A percentile compares a stretch with the other conserved stretches of the same genome.
phyloP scores from a whole-genome alignment of 2,113 vertebrate species.

The Ceyx melanurus region DNA sequence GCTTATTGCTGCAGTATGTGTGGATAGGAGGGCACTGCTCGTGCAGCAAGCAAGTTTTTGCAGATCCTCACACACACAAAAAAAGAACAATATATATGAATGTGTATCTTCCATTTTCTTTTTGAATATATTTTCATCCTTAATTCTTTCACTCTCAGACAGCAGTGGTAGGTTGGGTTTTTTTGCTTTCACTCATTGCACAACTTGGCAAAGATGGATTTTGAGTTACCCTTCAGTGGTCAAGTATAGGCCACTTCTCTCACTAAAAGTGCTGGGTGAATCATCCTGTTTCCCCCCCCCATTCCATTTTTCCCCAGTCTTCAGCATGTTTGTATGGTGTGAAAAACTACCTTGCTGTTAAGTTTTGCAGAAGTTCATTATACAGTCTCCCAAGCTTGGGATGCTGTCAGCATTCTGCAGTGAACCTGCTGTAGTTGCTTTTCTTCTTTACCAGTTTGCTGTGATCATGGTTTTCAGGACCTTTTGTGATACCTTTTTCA shows the following conservation, averaged over 20 bases:
- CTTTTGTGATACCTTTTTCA: neutral
- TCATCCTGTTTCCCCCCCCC: neutral
- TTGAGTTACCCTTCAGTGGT: neutral
- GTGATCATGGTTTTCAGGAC: neutral
- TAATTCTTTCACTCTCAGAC: neutral
- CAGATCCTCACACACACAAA: neutral
- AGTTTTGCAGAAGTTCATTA: conserved; percentile 16
- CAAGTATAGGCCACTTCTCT: neutral
- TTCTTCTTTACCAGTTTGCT: neutral
- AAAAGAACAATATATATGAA: neutral
- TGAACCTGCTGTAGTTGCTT: neutral
- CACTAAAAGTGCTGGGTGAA: neutral
- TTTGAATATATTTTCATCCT: neutral
- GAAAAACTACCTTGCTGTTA: conserved; percentile 10
- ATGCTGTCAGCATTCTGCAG: neutral
- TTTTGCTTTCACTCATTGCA: neutral
- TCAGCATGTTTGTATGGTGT: conserved; percentile 10
- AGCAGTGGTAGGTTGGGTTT: neutral
- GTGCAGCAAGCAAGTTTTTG: neutral
- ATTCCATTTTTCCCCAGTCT: neutral
- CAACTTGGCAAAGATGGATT: neutral
- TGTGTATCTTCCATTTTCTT: neutral
- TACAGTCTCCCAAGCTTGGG: neutral
- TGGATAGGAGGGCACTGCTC: neutral
- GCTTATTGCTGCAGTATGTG: neutral